phyloP scores from a whole-genome alignment of 2,888 invertebrate species.

The Nemurella pictetii region DNA sequence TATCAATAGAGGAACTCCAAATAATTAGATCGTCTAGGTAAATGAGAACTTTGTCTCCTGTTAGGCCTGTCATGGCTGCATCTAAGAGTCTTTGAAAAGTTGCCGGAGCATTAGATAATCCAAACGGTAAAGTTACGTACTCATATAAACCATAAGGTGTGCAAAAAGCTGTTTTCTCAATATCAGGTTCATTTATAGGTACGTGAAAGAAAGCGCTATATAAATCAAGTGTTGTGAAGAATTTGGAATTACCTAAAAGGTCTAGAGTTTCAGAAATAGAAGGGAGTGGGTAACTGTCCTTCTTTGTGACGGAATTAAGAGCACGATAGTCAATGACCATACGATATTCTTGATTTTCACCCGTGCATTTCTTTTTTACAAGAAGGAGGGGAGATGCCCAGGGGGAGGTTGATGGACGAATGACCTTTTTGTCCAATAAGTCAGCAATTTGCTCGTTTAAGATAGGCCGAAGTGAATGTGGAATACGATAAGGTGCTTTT shows the following conservation, averaged over 20 bases:
- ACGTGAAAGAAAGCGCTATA: constrained; percentile 26
- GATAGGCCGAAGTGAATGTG: no score
- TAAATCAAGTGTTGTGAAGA: constrained; percentile 33
- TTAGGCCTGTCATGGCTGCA: neutral
- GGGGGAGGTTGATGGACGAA: no score
- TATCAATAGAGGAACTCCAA: constrained; percentile 36
- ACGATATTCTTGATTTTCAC: constrained; percentile 38
- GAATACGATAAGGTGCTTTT: no score
- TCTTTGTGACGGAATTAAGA: constrained; percentile 46
- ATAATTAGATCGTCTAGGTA: constrained; percentile 43
- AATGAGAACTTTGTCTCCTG: constrained; percentile 14
- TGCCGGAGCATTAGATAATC: constrained; percentile 15
- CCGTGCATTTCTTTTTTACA: constrained; percentile 47
- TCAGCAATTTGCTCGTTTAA: no score
- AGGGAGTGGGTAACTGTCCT: constrained; percentile 46
- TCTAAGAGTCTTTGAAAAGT: constrained; percentile 26
- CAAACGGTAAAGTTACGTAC: constrained; percentile 30
- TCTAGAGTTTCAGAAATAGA: constrained; percentile 46
- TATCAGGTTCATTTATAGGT: neutral
- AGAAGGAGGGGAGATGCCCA: no score
- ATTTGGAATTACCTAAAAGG: constrained; percentile 43
- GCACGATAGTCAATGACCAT: constrained; percentile 46
- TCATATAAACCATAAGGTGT: constrained; percentile 33
- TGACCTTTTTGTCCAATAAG: no score
- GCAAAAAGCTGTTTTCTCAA: constrained; percentile 20